Base-by-base conservation (phyloP, 2,797 vertebrate genomes). In the Parauchenoglanis ngamensis region DNA sequence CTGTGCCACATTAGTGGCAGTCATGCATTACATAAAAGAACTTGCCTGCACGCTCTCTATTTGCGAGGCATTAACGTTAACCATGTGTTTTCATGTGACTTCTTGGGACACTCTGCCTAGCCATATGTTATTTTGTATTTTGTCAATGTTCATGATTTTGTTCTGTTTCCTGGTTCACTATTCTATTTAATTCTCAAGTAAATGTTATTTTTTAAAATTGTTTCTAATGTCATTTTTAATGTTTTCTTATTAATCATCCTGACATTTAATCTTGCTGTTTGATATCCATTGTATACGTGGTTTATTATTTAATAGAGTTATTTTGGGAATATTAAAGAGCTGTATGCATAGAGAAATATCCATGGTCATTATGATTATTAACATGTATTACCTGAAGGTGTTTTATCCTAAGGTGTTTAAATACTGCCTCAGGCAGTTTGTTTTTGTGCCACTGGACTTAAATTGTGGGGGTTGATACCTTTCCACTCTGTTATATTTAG, bases 401-500 rank as follows among this genome's bases (percentile, higher is more conserved):
- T 21, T 40, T 56, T 31, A 19, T 35, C 12, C 15, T 56, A 7
- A 19, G 3, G 1, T 78, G 12, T 28, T 35, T 76, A 52, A 76
- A 35, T 35, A 57, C 12, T 52, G 13, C 23, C 54, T 25, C 25
- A 54, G 12, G 12, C 35, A 40, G 28, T 79, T 40, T 35, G 25
- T 57, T 78, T 31, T 17, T 78, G 52, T 56, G 54, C 15, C 10
- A 25, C 10, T 59, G 8, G 6, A 23, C 10, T 40, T 35, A 59
- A 79, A 35, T 61, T 52, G 11, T 63, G 75, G 80, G 12, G 2
- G 17, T 54, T 83, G 19, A 49, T 65, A 63, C 23, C 4, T 46
- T 63, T 63, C 12, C 0, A 44, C 3, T 19, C 59, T 82, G 78
- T 15, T 73, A 73, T 86, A 28, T 72, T 88, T 91, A 99, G 98